A percentile compares a stretch with the other conserved stretches of the same genome.
Conservation (phyloP, 2,888 invertebrate genomes). For the Calameuta pallipes region DNA sequence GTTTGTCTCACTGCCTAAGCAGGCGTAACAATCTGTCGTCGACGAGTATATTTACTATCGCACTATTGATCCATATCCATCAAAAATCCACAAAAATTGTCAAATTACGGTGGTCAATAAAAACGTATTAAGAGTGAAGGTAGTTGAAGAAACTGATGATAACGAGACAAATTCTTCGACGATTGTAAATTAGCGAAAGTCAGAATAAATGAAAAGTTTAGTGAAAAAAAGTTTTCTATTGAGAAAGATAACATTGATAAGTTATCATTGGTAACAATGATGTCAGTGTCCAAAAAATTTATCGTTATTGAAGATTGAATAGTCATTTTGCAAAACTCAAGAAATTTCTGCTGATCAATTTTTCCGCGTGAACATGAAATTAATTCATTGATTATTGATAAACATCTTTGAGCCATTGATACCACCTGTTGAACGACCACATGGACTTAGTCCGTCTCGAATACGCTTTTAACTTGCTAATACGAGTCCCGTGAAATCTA, state of each 20-base stretch:
- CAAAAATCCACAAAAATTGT: background rate
- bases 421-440: conserved; percentile 36
- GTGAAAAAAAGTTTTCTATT: background rate
- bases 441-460: background rate
- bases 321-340: background rate
- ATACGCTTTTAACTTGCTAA: background rate
- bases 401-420: conserved; percentile 8
- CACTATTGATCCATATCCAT: background rate
- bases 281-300: background rate
- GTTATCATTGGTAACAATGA: background rate
- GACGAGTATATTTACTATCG: background rate
- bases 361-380: background rate
- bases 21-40: background rate
- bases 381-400: background rate
- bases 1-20: background rate
- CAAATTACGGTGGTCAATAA: background rate
- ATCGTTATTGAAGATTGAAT: background rate
- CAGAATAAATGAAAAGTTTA: background rate
- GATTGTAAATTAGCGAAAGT: background rate
- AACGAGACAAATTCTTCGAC: background rate
- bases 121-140: background rate
- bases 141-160: background rate
- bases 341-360: background rate
- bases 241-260: background rate
- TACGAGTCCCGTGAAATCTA: background rate